Evolutionary conservation across 2,888 invertebrate genomes (phyloP), one percentile per base, ranked within the genome.

Genomic region (Aradus depressus): DNA sequence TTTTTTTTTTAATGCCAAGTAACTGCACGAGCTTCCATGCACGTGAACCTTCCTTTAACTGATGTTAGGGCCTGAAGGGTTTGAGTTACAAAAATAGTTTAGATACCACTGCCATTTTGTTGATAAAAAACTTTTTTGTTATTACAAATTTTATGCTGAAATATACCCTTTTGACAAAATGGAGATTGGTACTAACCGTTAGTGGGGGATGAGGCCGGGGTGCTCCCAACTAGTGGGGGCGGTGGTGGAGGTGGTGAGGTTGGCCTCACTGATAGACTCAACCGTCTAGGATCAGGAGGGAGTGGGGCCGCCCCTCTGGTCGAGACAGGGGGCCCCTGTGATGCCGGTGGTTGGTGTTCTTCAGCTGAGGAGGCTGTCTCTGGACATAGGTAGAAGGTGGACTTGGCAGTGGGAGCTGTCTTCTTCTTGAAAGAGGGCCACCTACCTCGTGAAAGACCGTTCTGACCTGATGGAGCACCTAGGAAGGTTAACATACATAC

Each of bases 221-320:
- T n/a, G n/a, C n/a, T n/a, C n/a, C n/a, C n/a, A 32, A 52, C 42
- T 39, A 50, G 42, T 12, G 58, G 58, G 2, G 64, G 62, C 1
- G 72, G 72, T 2, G 71, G 72, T 23, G 68, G 69, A 6, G 72
- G 72, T 0, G 62, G 62, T 3, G 60, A 61, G 12, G 56, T 60
- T 5, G 62, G 61, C 31, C 61, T 49, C 1, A 23, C 18, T 19
- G 47, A 21, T n/a, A 51, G 35, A 19, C 57, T 58, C 2, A 58
- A 44, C 18, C 57, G 50, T 18, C 56, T 50, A 16, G 58, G 54
- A 44, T 60, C 60, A 1, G 49, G 47, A 2, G 51, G 35, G n/a
- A 18, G 5, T 14, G 21, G 41, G 2, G 26, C 25, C 12, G 51
- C 37, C 21, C 35, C 14, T 2, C 18, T 25, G 8, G 35, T 12